These are phyloP conservation scores for Gasteruption jaculator DNA, from an alignment of 2,888 invertebrate genomes.

Conservation along the genomic window DNA sequence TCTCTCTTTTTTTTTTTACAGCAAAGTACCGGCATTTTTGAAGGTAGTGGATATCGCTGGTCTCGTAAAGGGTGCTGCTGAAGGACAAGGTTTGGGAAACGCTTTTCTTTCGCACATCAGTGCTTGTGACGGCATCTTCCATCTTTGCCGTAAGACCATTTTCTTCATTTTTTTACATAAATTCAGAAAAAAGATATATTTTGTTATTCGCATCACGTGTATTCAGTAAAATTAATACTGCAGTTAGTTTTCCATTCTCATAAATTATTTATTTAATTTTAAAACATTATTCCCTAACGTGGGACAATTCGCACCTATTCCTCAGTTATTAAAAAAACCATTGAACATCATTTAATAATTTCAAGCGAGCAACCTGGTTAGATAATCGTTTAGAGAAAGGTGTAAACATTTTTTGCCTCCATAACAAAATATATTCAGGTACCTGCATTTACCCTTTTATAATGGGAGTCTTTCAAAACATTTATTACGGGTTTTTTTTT, in stretches of 20 bases:
- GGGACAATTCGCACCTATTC: too few relatives aligned
- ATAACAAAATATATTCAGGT: too few relatives aligned
- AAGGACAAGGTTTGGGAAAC: conserved; percentile 97
- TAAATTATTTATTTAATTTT: neutral
- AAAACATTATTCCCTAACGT: too few relatives aligned
- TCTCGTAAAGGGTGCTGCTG: conserved; percentile 94
- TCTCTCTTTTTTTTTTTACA: too few relatives aligned
- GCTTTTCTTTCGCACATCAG: conserved; percentile 98
- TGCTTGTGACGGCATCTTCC: conserved; percentile 97
- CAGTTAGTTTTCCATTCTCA: neutral
- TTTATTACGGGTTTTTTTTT: too few relatives aligned
- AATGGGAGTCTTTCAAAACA: too few relatives aligned
- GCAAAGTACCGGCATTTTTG: conserved; percentile 96
- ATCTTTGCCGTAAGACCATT: conserved; percentile 79
- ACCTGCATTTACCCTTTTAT: too few relatives aligned
- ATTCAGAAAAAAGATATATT: neutral
- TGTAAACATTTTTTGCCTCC: too few relatives aligned
- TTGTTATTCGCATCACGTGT: neutral
- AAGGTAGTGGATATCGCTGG: conserved; percentile 99
- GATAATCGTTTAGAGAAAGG: too few relatives aligned
- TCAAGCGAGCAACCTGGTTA: too few relatives aligned
- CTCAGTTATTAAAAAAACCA: too few relatives aligned
- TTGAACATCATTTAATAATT: too few relatives aligned
- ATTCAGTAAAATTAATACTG: neutral
- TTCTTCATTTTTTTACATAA: neutral